phyloP scores from a whole-genome alignment of 1,140 invertebrate genomes.

The Bombus cullumanus region DNA sequence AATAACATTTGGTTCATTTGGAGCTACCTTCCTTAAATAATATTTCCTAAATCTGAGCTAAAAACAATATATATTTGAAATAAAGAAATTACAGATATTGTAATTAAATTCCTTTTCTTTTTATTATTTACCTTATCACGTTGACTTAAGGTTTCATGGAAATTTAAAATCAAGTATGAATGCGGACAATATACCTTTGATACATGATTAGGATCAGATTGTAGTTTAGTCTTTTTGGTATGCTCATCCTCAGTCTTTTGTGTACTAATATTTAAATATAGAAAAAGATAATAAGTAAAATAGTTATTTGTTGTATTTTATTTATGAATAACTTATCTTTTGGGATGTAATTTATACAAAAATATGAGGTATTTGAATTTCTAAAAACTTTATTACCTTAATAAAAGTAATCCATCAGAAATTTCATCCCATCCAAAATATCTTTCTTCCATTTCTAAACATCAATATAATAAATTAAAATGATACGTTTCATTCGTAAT shows the following conservation, averaged over 20 bases:
- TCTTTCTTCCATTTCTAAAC: conserved; percentile 61
- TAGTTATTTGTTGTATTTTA: neutral
- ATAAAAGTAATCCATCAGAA: conserved; percentile 75
- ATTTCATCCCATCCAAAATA: conserved; percentile 83
- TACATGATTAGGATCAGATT: conserved; percentile 3
- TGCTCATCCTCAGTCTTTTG: conserved; percentile 65
- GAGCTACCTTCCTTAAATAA: conserved; percentile 83
- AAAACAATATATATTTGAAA: conserved; percentile 52
- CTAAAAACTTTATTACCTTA: conserved; percentile 73
- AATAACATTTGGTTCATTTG: conserved; percentile 83
- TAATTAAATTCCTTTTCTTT: neutral
- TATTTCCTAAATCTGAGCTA: conserved; percentile 84
- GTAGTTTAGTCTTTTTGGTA: conserved; percentile 46
- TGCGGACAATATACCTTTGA: conserved; percentile 73
- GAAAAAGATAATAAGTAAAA: conserved; percentile 12
- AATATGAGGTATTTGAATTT: conserved; percentile 11
- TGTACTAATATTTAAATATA: conserved; percentile 41
- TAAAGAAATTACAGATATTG: neutral
- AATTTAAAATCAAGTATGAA: conserved; percentile 70
- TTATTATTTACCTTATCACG: conserved; percentile 70
- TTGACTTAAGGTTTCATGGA: conserved; percentile 70
- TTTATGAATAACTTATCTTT: neutral
- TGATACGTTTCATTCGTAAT: conserved; percentile 21
- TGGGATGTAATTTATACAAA: neutral
- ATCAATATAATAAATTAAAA: conserved; percentile 8